Base-by-base conservation (phyloP, 2,888 invertebrate genomes). In the Gerris lacustris region DNA sequence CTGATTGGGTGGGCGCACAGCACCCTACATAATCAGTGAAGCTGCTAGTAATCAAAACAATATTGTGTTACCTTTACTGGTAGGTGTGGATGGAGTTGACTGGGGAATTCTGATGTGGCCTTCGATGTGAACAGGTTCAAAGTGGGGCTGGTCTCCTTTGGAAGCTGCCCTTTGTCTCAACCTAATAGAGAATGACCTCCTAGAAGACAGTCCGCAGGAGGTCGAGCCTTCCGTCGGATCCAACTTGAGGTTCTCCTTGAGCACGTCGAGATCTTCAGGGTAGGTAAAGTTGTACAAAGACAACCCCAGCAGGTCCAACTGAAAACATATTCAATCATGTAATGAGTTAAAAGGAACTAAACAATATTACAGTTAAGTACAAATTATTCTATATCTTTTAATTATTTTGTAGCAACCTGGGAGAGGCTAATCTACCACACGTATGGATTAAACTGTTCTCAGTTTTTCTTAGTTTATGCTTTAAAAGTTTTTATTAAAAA, bases 261-360 rank as follows among this genome's bases (percentile, higher is more conserved):
- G 82, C 76, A 86, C 86, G 67, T 87, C 87, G 76, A 90, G 90
- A 80, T 96, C 89, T 78, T 88, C 86, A n/a, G 86, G 84, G 80
- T 91, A 90, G 64, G 92, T 86, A 80, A 92, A 90, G 78, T 89
- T 87, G 82, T 88, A 89, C 80, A 96, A 80, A 76, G 88, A 91
- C 81, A 89, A 88, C 17, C 90, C 91, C 79, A 94, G 85, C 76
- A 94, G 83, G 79, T 95, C 94, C 77, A 90, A 87, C 88, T 94
- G 84, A 43, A 83, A 74, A 73, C 70, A 75, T 71, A 44, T 47
- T 6, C 69, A 45, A n/a, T 62, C n/a, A 31, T 31, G 1, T 4
- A 31, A 31, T 31, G 31, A 31, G 31, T 31, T 31, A 1, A 31
- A 31, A n/a, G n/a, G n/a, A n/a, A 31, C 31, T 4, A 31, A 31